Base-by-base conservation (phyloP, 1,140 invertebrate species). In the Drosophila oshimai region DNA sequence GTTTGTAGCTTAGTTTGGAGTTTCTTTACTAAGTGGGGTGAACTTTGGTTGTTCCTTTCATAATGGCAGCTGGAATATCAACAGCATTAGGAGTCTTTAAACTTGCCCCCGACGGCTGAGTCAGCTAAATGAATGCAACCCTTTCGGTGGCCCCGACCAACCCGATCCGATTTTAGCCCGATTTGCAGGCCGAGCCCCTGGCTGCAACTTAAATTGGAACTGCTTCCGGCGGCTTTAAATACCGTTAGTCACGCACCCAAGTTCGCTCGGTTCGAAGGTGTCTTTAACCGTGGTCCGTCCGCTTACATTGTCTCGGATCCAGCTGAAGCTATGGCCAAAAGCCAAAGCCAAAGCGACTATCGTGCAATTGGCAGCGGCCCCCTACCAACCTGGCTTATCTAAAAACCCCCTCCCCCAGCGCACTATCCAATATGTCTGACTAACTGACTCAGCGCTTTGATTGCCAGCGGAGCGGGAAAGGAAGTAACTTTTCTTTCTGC, bases 141-240 rank as follows among this genome's bases (percentile, higher is more conserved):
- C 37, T 44, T 62, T 55, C 60, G 53, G 29, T 6, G 28, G 36
- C 12, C 29, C 20, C 5, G 24, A 26, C 12, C 41, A 24, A 34
- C 17, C 18, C 46, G 36, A 26, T 34, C n/a, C n/a, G n/a, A 26
- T 44, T 39, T 34, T 20, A 15, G 44, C 22, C 60, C 37, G 28
- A 28, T 64, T 31, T 13, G 18, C 58, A 15, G 47, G 62, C 39
- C 65, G 41, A 60, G 68, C 46, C 55, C 62, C 41, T 71, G 72
- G 74, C 57, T 83, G 78, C 69, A 89, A 89, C 81, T 89, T 89
- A 89, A 87, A 89, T 89, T 89, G 87, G 87, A 89, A 86, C 75
- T 81, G 78, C 87, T 89, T 89, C 87, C 87, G 87, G 87, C 72
- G 72, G 69, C 80, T 83, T 83, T 89, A 89, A 89, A 89, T 89